Evolutionary conservation across 2,113 vertebrate genomes (phyloP).

Genomic region (Desmodus rotundus): DNA sequence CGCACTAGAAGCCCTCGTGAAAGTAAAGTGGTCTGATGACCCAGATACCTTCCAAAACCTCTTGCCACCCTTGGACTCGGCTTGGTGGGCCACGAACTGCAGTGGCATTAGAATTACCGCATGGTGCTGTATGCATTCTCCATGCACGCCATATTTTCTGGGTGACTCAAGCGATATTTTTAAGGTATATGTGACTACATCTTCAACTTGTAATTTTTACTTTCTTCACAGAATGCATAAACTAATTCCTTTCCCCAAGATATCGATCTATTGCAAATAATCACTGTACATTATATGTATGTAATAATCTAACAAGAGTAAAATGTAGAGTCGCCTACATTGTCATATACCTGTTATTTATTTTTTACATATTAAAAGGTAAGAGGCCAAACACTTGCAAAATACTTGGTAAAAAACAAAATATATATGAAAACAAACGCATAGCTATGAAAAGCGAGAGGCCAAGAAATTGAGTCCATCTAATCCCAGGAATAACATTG

Average conservation of each 20-base stretch:
- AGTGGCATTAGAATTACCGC: not conserved
- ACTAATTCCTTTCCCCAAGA: not conserved
- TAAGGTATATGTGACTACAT: not conserved
- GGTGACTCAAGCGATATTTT: not conserved
- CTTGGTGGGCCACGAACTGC: not conserved
- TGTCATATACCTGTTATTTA: not conserved
- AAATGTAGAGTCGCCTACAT: not conserved
- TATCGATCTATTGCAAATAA: not conserved
- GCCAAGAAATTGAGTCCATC: not conserved
- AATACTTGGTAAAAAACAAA: not conserved
- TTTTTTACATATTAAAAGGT: not conserved
- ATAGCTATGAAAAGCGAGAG: not conserved
- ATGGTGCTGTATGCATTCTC: fast-evolving
- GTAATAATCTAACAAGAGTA: not conserved
- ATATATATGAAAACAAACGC: not conserved
- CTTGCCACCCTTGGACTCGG: not conserved
- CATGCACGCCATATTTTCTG: not conserved
- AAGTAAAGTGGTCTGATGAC: not conserved
- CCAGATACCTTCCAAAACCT: not conserved
- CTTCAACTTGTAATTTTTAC: not conserved
- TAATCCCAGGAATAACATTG: not conserved
- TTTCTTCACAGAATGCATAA: not conserved
- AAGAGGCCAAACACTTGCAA: not conserved
- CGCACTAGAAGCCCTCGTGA: not conserved
- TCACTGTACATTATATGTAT: not conserved